Evolutionary conservation across 2,888 invertebrate species (phyloP), one percentile per base, ranked within the genome.

Genomic region (Mesorhabditis sp.): DNA sequence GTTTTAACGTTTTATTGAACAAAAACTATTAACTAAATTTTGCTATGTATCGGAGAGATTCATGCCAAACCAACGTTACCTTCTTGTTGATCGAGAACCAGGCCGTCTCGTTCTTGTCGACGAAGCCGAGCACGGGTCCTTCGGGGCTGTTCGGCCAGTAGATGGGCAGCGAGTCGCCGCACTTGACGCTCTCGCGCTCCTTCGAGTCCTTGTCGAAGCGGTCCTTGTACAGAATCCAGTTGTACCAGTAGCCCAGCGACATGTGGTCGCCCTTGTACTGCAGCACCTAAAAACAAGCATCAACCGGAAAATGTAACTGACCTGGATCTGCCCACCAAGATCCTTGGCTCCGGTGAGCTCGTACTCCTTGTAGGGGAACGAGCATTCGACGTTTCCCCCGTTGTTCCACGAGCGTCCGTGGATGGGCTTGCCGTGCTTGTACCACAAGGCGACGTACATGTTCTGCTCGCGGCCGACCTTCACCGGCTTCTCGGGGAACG

Each of bases 361-460:
- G 62, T 72, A 75, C 63, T 80, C 75, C 58, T 73, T 72, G 71
- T 80, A 81, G 7, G 81, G 80, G 75, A 82, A 82, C 28, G 77
- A 77, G 75, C 80, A 81, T 70, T 81, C 79, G 68, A 81, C 80
- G 70, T 78, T 78, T 72, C 80, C 80, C 64, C 75, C 79, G 67
- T 81, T 80, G 77, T 81, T 80, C 81, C 81, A 81, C 42, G 76
- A 68, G 43, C 80, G 67, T 64, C 80, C 80, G 63, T 79, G 80
- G 64, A 81, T 75, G 41, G 81, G 80, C 70, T 81, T 78, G 65
- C 80, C 80, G 73, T 80, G 75, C 70, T 80, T 78, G 75, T 78
- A 78, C 78, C 78, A 78, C 71, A 78, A 70, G 7, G 78, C 78
- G 4, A 78, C 78, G 72, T 78, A 78, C 76, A 75, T 74, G 72